Conservation (phyloP, 1,140 invertebrate species). For the Drosophila athabasca region DNA sequence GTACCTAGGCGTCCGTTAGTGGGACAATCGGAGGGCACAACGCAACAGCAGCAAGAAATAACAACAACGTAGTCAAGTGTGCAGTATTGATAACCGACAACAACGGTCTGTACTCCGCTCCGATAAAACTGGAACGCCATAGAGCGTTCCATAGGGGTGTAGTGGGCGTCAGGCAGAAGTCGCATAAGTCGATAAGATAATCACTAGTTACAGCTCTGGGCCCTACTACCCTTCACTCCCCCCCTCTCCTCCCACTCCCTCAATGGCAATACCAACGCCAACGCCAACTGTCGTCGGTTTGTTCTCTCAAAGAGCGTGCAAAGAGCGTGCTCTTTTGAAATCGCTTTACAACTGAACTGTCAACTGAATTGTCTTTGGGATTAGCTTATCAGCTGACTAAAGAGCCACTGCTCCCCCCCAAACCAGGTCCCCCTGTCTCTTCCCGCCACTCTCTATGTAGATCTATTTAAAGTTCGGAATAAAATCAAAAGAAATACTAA, state of each 20-base stretch:
- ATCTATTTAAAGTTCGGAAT: constrained; percentile 56
- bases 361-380: constrained; percentile 8
- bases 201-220: constrained; percentile 20
- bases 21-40: constrained; percentile 41
- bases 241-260: too few species aligned
- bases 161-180: not conserved
- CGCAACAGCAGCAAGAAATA: not conserved
- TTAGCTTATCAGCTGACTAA: constrained; percentile 48
- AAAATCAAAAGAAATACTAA: constrained; percentile 2
- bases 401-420: not conserved
- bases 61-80: constrained; percentile 37
- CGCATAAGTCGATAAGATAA: constrained; percentile 36
- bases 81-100: constrained; percentile 47
- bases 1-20: constrained; percentile 30
- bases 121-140: constrained; percentile 45
- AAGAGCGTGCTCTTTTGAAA: not conserved
- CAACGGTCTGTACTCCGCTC: constrained; percentile 13
- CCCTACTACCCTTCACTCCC: too few species aligned
- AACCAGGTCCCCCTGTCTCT: not conserved
- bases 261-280: too few species aligned
- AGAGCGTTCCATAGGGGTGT: constrained; percentile 21
- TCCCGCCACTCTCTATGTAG: not conserved
- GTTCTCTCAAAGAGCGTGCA: not conserved
- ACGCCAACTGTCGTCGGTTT: too few species aligned
- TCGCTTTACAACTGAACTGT: constrained; percentile 21